Evolutionary conservation across 2,113 vertebrate genomes (phyloP).

Genomic region (Arizona elegans): DNA sequence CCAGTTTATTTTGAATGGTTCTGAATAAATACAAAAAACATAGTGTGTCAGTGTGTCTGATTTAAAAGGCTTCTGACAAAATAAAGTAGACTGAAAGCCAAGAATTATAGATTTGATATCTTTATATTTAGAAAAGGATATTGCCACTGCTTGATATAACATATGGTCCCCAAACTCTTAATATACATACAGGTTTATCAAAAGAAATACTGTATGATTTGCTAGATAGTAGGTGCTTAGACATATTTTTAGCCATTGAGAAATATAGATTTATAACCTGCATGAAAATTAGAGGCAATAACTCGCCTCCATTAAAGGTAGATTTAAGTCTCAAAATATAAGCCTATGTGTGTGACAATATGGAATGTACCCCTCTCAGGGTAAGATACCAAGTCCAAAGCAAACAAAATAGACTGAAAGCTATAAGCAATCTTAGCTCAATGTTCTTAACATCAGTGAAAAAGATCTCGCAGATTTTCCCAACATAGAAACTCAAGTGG

Average conservation of each 20-base stretch:
- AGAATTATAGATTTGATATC: constrained; percentile 63
- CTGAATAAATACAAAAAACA: constrained; percentile 73
- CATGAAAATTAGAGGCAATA: constrained; percentile 47
- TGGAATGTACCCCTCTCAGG: constrained; percentile 58
- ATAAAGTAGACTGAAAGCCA: constrained; percentile 67
- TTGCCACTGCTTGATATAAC: constrained; percentile 58
- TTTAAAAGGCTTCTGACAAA: constrained; percentile 60
- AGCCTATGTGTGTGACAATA: constrained; percentile 63
- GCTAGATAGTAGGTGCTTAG: constrained; percentile 65
- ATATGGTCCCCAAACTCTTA: constrained; percentile 66
- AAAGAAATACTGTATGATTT: constrained; percentile 63
- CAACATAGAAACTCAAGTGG: constrained; percentile 62
- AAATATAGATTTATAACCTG: constrained; percentile 54
- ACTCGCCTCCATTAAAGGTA: constrained; percentile 43
- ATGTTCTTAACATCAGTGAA: constrained; percentile 51
- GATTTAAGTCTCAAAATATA: constrained; percentile 62
- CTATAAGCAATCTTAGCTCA: constrained; percentile 55
- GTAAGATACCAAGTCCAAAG: constrained; percentile 47
- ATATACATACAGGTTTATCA: constrained; percentile 62
- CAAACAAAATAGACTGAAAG: constrained; percentile 62
- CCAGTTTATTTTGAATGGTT: constrained; percentile 75
- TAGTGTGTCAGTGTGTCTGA: constrained; percentile 52
- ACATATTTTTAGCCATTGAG: constrained; percentile 68
- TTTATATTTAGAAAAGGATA: constrained; percentile 64
- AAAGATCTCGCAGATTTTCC: constrained; percentile 62